A percentile compares a stretch with the other conserved stretches of the same genome.
Evolutionary conservation across 2,113 vertebrate species (phyloP).

Genomic region (Ondatra zibethicus): DNA sequence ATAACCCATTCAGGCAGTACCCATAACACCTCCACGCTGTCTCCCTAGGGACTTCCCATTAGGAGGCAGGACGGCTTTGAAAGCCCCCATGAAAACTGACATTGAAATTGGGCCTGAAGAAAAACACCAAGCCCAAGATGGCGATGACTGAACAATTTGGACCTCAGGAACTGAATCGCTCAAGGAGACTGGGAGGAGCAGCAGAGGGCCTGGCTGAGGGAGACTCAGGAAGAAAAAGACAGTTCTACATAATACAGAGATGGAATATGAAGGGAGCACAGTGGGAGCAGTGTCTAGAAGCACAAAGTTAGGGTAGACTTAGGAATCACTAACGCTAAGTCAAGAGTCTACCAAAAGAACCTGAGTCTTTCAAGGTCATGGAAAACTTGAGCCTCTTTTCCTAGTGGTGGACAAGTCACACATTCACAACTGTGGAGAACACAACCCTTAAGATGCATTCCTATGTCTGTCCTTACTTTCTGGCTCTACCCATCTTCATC

Average conservation of each 20-base stretch:
- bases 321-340: not conserved
- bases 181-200: not conserved
- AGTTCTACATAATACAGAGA: not conserved
- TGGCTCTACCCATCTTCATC: not conserved
- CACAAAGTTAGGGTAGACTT: not conserved
- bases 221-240: not conserved
- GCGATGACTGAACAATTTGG: not conserved
- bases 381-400: not conserved
- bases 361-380: not conserved
- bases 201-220: not conserved
- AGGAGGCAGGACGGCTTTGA: not conserved
- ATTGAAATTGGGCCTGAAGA: not conserved
- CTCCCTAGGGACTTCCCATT: not conserved
- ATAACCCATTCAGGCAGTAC: not conserved
- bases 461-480: not conserved
- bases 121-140: not conserved
- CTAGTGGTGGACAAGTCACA: too few relatives aligned
- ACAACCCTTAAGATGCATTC: not conserved
- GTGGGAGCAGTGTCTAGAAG: not conserved
- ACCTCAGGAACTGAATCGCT: not conserved
- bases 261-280: rapidly evolving
- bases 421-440: rapidly evolving
- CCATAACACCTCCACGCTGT: not conserved
- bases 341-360: not conserved
- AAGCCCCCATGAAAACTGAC: not conserved